Percentiles rank a stretch among this genome's conserved stretches.
These are phyloP conservation scores for Patella vulgata DNA, from an alignment of 1,140 invertebrate genomes.

Conservation along the genomic window DNA sequence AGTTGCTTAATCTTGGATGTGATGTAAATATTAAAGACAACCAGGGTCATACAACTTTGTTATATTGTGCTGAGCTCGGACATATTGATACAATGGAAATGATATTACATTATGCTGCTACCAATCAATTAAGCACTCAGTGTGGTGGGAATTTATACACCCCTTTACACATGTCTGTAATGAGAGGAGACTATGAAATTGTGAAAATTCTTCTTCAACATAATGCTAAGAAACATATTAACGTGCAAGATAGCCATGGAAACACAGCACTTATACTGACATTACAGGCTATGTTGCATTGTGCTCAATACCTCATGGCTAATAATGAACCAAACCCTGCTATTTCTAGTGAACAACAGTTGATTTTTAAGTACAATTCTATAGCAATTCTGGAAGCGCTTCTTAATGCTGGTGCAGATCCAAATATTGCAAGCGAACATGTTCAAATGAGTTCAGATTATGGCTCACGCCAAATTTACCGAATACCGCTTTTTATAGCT, in stretches of 20 bases:
- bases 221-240: slow-evolving; percentile 24
- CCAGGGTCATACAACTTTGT: slow-evolving; percentile 35
- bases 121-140: slow-evolving; percentile 19
- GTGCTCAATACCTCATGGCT: slow-evolving; percentile 34
- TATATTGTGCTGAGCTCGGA: slow-evolving; percentile 42
- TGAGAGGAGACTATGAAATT: slow-evolving; percentile 46
- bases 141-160: slow-evolving; percentile 33
- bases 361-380: slow-evolving; percentile 30
- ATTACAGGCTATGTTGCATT: slow-evolving; percentile 37
- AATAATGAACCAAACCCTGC: slow-evolving; percentile 10
- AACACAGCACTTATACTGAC: slow-evolving; percentile 34
- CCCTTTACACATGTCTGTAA: slow-evolving; percentile 46
- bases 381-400: slow-evolving; percentile 37
- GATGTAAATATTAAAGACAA: slow-evolving; percentile 43
- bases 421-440: slow-evolving; percentile 14
- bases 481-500: slow-evolving; percentile 25
- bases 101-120: slow-evolving; percentile 27
- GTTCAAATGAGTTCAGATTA: too few species aligned
- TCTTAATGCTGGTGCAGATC: slow-evolving; percentile 34
- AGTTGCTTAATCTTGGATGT: slow-evolving; percentile 33
- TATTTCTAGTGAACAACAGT: slow-evolving; percentile 10
- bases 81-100: slow-evolving; percentile 33
- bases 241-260: slow-evolving; percentile 28
- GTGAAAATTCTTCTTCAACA: slow-evolving; percentile 31
- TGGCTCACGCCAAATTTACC: background rate